Evolutionary conservation across 2,888 invertebrate genomes (phyloP), one percentile per base, ranked within the genome.

Genomic region (Synergus umbraculus): DNA sequence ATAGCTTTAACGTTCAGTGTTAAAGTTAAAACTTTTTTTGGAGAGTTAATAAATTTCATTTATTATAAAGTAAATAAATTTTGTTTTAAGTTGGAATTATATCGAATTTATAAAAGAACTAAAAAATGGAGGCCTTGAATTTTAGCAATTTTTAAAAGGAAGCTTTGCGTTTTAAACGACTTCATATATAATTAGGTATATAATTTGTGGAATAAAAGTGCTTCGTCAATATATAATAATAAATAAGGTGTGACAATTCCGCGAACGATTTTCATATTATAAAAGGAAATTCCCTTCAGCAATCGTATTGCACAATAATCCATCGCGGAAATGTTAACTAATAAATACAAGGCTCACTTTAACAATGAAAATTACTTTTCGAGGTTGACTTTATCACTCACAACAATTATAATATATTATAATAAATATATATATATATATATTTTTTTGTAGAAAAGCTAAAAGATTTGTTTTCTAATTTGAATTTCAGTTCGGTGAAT

Each of bases 401-500:
- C 7, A 49, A 49, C 15, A 49, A 49, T 54, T 54, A n/a, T 1
- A 54, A 15, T 13, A n/a, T 15, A 54, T n/a, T n/a, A n/a, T n/a
- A n/a, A n/a, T n/a, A n/a, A n/a, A n/a, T n/a, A n/a, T n/a, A 29
- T 29, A 29, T 29, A 29, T 29, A 29, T 29, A n/a, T n/a, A n/a
- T 22, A 1, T 29, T 29, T 37, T 37, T 4, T 37, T 2, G 4
- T 37, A 37, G 37, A 4, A 37, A 37, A 5, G n/a, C 2, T n/a
- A 54, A 54, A n/a, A 2, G 5, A 8, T 54, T 54, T 54, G 2
- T 54, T 54, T 54, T n/a, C n/a, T 9, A n/a, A 54, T n/a, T 54
- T 0, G 9, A 2, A n/a, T 54, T 82, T 8, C 54, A 92, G 92
- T 80, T 92, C 92, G 60, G 90, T 91, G 41, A 90, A 90, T 49